These are phyloP conservation scores for Cuculus canorus DNA, from an alignment of 2,797 vertebrate genomes.

Conservation along the genomic window DNA sequence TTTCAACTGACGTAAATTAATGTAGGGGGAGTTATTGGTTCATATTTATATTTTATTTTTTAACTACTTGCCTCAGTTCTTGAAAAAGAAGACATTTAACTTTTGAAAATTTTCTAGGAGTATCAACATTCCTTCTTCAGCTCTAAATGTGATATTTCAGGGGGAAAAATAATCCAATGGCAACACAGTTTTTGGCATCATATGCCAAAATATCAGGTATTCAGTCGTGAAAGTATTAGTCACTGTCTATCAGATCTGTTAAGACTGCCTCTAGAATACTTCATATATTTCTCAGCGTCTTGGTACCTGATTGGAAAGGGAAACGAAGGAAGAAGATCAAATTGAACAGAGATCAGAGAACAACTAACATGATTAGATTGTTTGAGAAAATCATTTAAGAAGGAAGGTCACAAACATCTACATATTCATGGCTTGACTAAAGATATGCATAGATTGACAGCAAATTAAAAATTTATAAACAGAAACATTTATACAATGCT, in stretches of 20 bases:
- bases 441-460: background rate
- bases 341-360: background rate
- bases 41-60: background rate
- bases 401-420: background rate
- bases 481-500: background rate
- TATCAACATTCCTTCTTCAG: background rate
- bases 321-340: background rate
- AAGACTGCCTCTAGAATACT: background rate
- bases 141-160: background rate
- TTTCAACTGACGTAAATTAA: background rate
- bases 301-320: background rate
- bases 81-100: background rate
- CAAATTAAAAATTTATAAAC: slow-evolving; percentile 9
- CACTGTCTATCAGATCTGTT: background rate
- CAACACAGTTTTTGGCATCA: background rate
- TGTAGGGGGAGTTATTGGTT: background rate
- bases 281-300: background rate
- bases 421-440: background rate
- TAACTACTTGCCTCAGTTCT: background rate
- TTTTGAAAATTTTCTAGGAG: background rate
- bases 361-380: background rate
- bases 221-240: slow-evolving; percentile 14
- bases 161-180: background rate
- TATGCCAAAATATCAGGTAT: background rate
- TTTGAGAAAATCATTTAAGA: background rate